Evolutionary conservation across 2,888 invertebrate genomes (phyloP).

Genomic region (Doris montereyensis): DNA sequence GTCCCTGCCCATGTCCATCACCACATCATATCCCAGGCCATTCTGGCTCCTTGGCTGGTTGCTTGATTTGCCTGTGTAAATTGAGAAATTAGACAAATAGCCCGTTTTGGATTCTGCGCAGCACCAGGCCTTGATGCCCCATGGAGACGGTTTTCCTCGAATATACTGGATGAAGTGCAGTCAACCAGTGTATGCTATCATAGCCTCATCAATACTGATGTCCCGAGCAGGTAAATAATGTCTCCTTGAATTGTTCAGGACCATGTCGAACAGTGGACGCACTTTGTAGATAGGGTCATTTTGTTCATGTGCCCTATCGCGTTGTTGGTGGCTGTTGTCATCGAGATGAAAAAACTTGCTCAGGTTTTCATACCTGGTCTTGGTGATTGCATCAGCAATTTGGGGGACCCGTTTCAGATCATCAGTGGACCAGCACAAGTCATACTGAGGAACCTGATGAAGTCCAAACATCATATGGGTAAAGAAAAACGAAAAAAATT

Average conservation of each 20-base stretch:
- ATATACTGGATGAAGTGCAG: background rate
- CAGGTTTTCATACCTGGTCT: background rate
- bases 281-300: background rate
- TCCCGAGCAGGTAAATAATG: no score
- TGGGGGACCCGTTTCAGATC: background rate
- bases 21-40: background rate
- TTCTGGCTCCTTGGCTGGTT: background rate
- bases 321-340: background rate
- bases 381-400: background rate
- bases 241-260: no score
- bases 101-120: conserved; percentile 2
- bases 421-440: background rate
- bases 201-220: no score
- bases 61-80: conserved; percentile 4
- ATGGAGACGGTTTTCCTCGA: background rate
- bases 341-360: background rate
- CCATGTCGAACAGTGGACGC: background rate
- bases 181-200: no score
- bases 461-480: no score
- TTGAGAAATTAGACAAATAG: conserved; percentile 6
- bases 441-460: no score
- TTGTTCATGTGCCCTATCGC: background rate
- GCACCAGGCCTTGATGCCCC: conserved; percentile 7
- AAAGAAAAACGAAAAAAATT: no score
- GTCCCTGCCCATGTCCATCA: background rate